Percentiles rank a stretch among this genome's conserved stretches.
Conservation (phyloP, 2,113 vertebrate species). For the Camarhynchus parvulus region DNA sequence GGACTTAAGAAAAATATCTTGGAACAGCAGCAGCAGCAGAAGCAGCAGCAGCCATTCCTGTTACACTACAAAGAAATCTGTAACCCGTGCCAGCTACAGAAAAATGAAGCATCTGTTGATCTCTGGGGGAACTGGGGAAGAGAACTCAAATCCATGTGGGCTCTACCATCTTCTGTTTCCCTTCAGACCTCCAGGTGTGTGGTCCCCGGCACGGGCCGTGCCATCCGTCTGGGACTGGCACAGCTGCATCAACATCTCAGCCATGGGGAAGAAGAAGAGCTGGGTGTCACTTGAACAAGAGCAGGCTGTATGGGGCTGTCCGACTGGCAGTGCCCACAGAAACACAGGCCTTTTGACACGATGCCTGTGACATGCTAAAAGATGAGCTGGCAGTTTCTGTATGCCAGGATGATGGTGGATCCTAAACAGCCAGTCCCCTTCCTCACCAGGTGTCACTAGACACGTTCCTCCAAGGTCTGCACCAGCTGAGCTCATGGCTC, state of each 20-base stretch:
- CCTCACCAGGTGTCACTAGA: neutral
- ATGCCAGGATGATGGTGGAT: neutral
- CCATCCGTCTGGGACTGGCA: neutral
- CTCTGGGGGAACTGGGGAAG: slow-evolving; percentile 2
- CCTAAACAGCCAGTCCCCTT: neutral
- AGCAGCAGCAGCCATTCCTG: slow-evolving; percentile 52
- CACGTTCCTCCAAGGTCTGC: neutral
- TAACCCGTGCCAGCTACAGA: slow-evolving; percentile 48
- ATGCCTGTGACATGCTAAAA: neutral
- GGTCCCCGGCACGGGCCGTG: neutral
- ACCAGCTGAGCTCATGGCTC: neutral
- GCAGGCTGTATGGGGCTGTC: slow-evolving; percentile 25
- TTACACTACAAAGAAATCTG: slow-evolving; percentile 66
- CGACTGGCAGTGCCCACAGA: neutral
- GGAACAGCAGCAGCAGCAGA: slow-evolving; percentile 22
- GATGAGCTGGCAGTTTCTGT: slow-evolving; percentile 25
- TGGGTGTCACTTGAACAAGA: slow-evolving; percentile 37
- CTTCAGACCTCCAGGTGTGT: slow-evolving; percentile 19
- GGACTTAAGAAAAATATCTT: slow-evolving; percentile 43
- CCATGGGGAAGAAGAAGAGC: slow-evolving; percentile 15
- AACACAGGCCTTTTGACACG: slow-evolving; percentile 3
- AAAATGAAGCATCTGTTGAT: slow-evolving; percentile 75
- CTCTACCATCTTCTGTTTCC: neutral
- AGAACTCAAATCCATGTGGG: neutral
- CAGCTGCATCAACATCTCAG: slow-evolving; percentile 49